These are phyloP conservation scores for Leptogaster cylindrica DNA, from an alignment of 2,888 invertebrate genomes.

Conservation along the genomic window DNA sequence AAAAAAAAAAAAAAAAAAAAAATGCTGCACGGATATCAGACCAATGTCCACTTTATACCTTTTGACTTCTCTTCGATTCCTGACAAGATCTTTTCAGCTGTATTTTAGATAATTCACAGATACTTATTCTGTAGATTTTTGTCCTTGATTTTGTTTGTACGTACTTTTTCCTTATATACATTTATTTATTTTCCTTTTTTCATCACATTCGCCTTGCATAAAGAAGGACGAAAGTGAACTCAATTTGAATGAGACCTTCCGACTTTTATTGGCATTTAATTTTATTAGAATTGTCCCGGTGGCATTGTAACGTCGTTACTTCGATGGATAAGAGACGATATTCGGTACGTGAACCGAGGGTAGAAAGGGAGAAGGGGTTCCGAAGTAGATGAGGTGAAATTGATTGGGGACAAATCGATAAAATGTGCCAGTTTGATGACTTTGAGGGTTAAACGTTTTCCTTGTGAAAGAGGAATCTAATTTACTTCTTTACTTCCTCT, in stretches of 20 bases:
- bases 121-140: background rate
- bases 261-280: slow-evolving; percentile 40
- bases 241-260: slow-evolving; percentile 34
- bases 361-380: background rate
- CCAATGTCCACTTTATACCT: too few relatives aligned
- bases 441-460: slow-evolving; percentile 34
- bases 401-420: slow-evolving; percentile 37
- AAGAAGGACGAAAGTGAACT: slow-evolving; percentile 22
- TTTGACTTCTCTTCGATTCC: background rate
- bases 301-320: slow-evolving; percentile 30
- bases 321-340: background rate
- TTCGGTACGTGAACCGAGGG: background rate
- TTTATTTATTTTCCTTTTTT: background rate
- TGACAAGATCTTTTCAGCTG: background rate
- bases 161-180: background rate
- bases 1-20: background rate
- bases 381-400: slow-evolving; percentile 3
- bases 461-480: slow-evolving; percentile 17
- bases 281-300: slow-evolving; percentile 35
- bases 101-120: background rate
- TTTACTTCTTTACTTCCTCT: slow-evolving; percentile 16
- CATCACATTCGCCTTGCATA: background rate
- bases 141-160: background rate
- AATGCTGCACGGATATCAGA: background rate
- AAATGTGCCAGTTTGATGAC: slow-evolving; percentile 36